Base-by-base conservation (phyloP, 2,113 vertebrate genomes). In the Phainopepla nitens region DNA sequence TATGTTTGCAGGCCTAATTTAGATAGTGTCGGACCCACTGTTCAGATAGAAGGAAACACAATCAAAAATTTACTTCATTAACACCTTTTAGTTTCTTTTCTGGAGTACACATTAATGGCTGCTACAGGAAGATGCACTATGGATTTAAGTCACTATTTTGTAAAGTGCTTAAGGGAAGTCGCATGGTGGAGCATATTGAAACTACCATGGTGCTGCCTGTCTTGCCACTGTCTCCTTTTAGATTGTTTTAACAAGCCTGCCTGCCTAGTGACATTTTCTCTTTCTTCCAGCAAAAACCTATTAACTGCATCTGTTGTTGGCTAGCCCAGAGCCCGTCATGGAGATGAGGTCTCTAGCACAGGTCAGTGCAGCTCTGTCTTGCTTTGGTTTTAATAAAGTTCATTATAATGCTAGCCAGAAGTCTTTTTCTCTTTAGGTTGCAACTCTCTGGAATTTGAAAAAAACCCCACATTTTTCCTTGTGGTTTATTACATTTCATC, bases 121-220 rank as follows among this genome's bases (percentile, higher is more conserved):
- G 5, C n/a, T 36, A 39, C 10, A 47, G 54, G 23, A 92, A 81
- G 27, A n/a, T 14, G 2, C 50, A 7, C 18, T 53, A 21, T 47
- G 14, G 19, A 64, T 58, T 51, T 68, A 75, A 57, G 33, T 6
- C 6, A 18, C 9, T 49, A 16, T 39, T 92, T 66, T 77, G 18
- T 35, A 41, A 44, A 35, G 13, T 41, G 13, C 9, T 51, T 60
- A 39, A 51, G 56, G 33, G 23, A 93, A 87, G 12, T 47, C 1
- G 2, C 0, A 0, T 4, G 0, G 24, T 27, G 13, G 23, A 79
- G 29, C 33, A 79, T 35, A 44, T 14, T 28, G 45, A 85, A 54
- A 31, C 9, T 25, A 47, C 8, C 2, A 2, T 16, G 16, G 12
- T 31, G 19, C 16, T 82, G 5, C 35, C 25, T 62, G 20, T 76